These are phyloP conservation scores for Turnix velox DNA, from an alignment of 2,113 vertebrate genomes.

Conservation along the genomic window DNA sequence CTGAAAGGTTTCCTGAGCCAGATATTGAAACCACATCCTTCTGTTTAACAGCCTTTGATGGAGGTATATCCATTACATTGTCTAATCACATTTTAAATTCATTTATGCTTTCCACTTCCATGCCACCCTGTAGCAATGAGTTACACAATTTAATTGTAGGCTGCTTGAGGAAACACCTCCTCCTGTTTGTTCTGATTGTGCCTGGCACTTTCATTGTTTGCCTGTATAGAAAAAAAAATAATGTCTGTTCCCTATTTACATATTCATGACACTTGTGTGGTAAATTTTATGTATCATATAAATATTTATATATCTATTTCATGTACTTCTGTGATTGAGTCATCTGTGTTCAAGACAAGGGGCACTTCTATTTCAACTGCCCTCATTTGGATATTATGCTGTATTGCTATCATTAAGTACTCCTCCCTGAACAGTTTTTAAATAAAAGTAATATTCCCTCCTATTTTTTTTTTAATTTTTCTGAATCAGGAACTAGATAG, in stretches of 20 bases:
- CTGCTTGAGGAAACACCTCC: background rate
- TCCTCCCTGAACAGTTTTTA: background rate
- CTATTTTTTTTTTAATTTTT: no score
- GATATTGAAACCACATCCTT: background rate
- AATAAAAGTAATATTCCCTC: no score
- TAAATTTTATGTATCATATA: background rate
- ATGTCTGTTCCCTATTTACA: background rate
- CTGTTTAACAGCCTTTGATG: background rate
- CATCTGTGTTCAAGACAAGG: background rate
- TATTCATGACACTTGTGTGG: background rate
- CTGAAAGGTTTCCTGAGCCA: background rate
- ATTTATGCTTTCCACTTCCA: conserved; percentile 11
- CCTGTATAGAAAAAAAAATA: background rate
- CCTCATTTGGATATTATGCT: background rate
- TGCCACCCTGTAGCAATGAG: background rate
- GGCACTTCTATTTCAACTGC: background rate
- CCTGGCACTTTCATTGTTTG: background rate
- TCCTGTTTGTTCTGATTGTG: background rate
- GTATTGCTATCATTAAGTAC: background rate
- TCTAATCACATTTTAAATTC: conserved; percentile 2
- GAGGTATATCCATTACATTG: background rate
- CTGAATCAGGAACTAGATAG: background rate
- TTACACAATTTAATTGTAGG: background rate
- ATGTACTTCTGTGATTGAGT: background rate
- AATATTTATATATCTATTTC: background rate